A percentile compares a stretch with the other conserved stretches of the same genome.
Evolutionary conservation across 2,888 invertebrate species (phyloP).

Genomic region (Drosophila lacicola): DNA sequence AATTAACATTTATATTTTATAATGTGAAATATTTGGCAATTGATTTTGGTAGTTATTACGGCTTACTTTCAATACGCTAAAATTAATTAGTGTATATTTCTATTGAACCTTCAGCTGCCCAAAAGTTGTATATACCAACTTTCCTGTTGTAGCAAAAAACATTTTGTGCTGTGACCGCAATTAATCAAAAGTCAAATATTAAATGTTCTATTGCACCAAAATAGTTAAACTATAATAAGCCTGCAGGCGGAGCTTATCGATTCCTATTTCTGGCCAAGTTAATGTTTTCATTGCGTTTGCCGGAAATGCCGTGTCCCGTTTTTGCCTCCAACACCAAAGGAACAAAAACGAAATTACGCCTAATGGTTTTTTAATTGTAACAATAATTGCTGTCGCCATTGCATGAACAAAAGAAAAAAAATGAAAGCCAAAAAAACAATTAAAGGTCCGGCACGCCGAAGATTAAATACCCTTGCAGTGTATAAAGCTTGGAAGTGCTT

Average conservation of each 20-base stretch:
- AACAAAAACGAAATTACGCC: slow-evolving; percentile 70
- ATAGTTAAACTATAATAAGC: slow-evolving; percentile 24
- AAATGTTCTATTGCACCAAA: slow-evolving; percentile 4
- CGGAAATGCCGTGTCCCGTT: slow-evolving; percentile 60
- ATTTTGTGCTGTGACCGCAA: neutral
- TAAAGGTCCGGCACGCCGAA: neutral
- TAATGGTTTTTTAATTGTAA: slow-evolving; percentile 84
- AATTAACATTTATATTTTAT: too few species aligned
- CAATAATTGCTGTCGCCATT: slow-evolving; percentile 82
- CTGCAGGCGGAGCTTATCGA: slow-evolving; percentile 45
- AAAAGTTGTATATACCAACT: neutral
- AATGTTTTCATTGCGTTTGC: slow-evolving; percentile 74
- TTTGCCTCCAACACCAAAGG: slow-evolving; percentile 28
- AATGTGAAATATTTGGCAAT: neutral
- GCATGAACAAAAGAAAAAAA: slow-evolving; percentile 39
- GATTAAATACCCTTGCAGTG: neutral
- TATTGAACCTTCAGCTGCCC: neutral
- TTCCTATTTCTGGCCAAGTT: slow-evolving; percentile 35
- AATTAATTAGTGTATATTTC: neutral
- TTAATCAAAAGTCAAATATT: slow-evolving; percentile 28
- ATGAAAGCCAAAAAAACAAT: slow-evolving; percentile 13
- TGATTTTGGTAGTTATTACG: neutral
- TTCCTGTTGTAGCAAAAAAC: neutral
- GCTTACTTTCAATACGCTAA: neutral
- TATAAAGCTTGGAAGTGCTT: neutral